Evolutionary conservation across 2,797 vertebrate genomes (phyloP).

Genomic region (Alca torda): DNA sequence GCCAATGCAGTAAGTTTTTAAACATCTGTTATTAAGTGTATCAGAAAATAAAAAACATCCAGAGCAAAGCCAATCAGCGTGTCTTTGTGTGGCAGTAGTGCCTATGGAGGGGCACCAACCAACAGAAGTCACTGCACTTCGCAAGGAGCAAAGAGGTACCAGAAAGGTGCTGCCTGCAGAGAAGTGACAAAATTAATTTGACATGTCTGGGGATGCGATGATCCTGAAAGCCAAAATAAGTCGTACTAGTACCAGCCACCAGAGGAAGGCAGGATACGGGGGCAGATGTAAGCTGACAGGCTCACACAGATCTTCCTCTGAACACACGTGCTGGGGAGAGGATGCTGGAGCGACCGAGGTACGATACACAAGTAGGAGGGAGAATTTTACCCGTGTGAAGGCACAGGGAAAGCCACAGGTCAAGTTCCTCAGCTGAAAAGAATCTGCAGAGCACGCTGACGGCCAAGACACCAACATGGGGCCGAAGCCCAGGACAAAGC

Average conservation of each 20-base stretch:
- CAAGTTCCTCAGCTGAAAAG: background rate
- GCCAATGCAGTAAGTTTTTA: background rate
- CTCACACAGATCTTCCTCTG: background rate
- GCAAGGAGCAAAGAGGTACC: background rate
- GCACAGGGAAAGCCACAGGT: background rate
- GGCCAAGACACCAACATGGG: background rate
- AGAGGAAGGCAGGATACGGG: background rate
- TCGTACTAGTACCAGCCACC: background rate
- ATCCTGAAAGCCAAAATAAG: background rate
- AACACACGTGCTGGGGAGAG: accelerated
- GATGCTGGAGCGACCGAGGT: background rate
- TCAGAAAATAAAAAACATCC: background rate
- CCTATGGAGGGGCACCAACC: background rate
- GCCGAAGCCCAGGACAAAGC: background rate
- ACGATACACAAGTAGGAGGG: accelerated
- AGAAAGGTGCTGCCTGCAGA: background rate
- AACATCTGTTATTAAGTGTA: background rate
- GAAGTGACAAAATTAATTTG: background rate
- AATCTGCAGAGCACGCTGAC: background rate
- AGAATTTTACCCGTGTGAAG: background rate
- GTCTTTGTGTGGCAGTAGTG: accelerated
- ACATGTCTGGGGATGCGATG: background rate
- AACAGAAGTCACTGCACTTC: background rate
- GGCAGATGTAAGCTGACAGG: background rate
- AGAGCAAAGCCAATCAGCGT: background rate